Evolutionary conservation across 2,888 invertebrate species (phyloP), one percentile per base, ranked within the genome.

Genomic region (Sinopyrophorus schimmeli): DNA sequence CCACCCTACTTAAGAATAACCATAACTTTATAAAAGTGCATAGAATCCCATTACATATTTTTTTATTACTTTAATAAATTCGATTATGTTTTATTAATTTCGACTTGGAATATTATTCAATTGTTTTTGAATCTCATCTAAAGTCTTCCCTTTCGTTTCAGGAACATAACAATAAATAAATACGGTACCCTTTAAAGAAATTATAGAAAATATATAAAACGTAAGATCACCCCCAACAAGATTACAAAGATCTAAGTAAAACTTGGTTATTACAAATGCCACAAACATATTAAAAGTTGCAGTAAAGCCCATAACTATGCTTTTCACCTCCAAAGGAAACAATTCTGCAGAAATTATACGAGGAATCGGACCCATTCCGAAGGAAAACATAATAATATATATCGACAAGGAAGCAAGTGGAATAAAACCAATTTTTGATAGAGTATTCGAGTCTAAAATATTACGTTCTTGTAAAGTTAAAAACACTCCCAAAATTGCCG

Each of bases 301-400:
- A 1, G 89, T 87, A 9, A 89, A 81, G 0, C 89, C 87, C 5
- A 83, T 81, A 11, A 87, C 87, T 31, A 86, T 77, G 1, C 83
- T 84, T 66, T 89, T 90, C 47, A 90, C 86, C 58, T 89, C 85
- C 3, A 86, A 77, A 37, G 88, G 79, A 71, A 92, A 87, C 5
- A 93, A 75, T 69, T 93, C 92, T 2, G 90, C 82, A 70, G 86
- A 77, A 77, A 89, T 87, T 77, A 92, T 80, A 89, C 89, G 89
- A 0, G 92, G 92, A 28, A 92, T 87, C 0, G 92, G 92, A 0
- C 92, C 92, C 61, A 85, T 87, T 24, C 92, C 92, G 21, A 92
- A 65, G 0, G 89, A 88, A 74, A 92, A 92, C 17, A 86, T 80
- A 9, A 87, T 70, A 11, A 92, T 86, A 71, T 88, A 93, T 1